These are phyloP conservation scores for Dendrocincla fuliginosa DNA, from an alignment of 2,797 vertebrate genomes.

Conservation along the genomic window DNA sequence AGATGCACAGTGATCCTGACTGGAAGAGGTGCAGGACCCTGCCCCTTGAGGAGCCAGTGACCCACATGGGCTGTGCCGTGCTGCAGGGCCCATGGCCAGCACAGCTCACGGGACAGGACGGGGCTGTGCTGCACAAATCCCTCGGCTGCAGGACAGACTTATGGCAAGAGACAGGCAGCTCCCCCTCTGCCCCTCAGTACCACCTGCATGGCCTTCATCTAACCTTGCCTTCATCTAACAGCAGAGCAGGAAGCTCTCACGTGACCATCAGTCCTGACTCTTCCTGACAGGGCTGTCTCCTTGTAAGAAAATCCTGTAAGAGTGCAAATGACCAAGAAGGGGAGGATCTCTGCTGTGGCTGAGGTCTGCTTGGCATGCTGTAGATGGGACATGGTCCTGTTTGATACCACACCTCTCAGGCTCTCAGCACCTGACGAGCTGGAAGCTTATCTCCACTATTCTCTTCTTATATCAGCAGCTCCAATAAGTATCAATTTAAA, in stretches of 20 bases:
- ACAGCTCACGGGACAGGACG: rapidly evolving
- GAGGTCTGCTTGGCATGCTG: neutral
- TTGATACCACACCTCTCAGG: neutral
- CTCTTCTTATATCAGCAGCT: rapidly evolving
- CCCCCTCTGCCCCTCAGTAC: rapidly evolving
- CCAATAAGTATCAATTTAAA: neutral
- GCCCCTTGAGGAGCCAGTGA: rapidly evolving
- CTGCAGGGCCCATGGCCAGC: rapidly evolving
- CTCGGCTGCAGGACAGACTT: neutral
- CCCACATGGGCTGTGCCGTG: rapidly evolving
- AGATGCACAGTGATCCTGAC: rapidly evolving
- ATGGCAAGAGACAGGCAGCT: neutral
- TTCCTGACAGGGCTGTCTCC: neutral
- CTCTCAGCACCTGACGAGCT: neutral
- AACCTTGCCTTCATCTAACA: neutral
- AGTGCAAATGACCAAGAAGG: neutral
- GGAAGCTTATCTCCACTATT: neutral
- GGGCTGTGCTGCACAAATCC: neutral
- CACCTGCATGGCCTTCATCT: rapidly evolving
- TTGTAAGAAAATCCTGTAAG: neutral
- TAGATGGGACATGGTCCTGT: rapidly evolving
- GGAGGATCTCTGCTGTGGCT: neutral
- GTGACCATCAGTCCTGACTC: neutral
- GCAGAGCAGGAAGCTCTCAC: neutral
- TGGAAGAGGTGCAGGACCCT: neutral